Evolutionary conservation across 1,140 invertebrate genomes (phyloP), one percentile per base, ranked within the genome.

Genomic region (Pogonomyrmex barbatus): DNA sequence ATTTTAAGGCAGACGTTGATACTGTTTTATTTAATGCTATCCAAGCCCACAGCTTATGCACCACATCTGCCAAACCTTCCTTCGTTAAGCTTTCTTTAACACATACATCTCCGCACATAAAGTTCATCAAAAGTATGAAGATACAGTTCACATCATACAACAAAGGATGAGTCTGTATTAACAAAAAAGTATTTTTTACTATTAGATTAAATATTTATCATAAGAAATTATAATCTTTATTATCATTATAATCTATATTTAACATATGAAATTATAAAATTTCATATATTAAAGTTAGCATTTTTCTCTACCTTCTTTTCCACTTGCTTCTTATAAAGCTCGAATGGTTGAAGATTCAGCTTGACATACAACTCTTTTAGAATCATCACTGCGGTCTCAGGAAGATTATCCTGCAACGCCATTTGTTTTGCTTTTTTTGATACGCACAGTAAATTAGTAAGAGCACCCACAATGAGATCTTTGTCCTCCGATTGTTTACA

Each of bases 41-140:
- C 95, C 96, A 96, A 30, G 91, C 91, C 96, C 96, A 96, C 33
- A 96, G 87, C 91, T 96, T 96, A 79, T 96, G 96, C 8, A 96
- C 67, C 4, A 95, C 86, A 89, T 96, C 96, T 8, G 96, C 94
- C 17, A 96, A 91, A 50, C 95, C 95, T 42, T 92, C 89, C 68
- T 93, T 89, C 0, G 93, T 93, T 4, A 95, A 91, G 58, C 89
- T 89, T 60, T 90, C 87, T 85, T 96, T 96, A 2, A 95, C 94
- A 24, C 89, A 58, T 30, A 63, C 79, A 86, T 92, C 91, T 45
- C 93, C 92, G 24, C 94, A 92, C 91, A 96, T 92, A 76, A 96
- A 96, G 91, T 96, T 96, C 70, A 95, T 96, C 52, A 96, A 70
- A 9, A 96, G 88, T 60, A 93, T 90, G 17, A 96, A 91, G n/a